Base-by-base conservation (phyloP, 2,113 vertebrate species). In the Tauraco erythrolophus region DNA sequence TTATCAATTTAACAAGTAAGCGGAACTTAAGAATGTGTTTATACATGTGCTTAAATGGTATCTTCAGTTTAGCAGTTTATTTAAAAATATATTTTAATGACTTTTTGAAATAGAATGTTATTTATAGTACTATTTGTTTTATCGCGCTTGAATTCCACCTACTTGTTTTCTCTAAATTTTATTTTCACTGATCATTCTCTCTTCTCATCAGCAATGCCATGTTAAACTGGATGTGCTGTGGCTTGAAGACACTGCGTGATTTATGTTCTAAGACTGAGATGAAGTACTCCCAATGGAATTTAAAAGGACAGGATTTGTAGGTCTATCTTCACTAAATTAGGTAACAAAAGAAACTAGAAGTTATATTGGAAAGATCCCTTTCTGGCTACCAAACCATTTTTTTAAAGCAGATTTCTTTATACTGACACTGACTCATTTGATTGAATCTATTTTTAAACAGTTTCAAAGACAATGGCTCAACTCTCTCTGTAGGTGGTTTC, bases 251-350 rank as follows among this genome's bases (percentile, higher is more conserved):
- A 80, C 84, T 30, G 41, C 94, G 22, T 99, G 98, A 98, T 96
- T 98, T 62, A 97, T 97, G 2, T 99, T 98, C 86, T 98, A 97
- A 97, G 98, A 99, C 88, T 97, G 99, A 71, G 98, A 98, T 79
- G 92, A 98, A 74, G 91, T 57, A 5, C 93, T 99, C 74, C 95
- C 94, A 70, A 95, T 48, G 98, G 97, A 90, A 98, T 99, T 76
- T 97, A 97, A 43, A 87, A 89, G 28, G 94, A 98, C 57, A 94
- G 98, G 57, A 62, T 97, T 84, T 94, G 78, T 39, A 97, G 90
- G 24, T 96, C 97, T 51, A 97, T 99, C 25, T 82, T 66, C 24
- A 84, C 99, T 84, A 61, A 83, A 64, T 89, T 99, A 86, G 98
- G 98, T 99, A 98, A 97, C 51, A 62, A 56, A 74, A 83, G 41